These are phyloP conservation scores for Austrofundulus limnaeus DNA, from an alignment of 2,113 vertebrate species.

Conservation along the genomic window DNA sequence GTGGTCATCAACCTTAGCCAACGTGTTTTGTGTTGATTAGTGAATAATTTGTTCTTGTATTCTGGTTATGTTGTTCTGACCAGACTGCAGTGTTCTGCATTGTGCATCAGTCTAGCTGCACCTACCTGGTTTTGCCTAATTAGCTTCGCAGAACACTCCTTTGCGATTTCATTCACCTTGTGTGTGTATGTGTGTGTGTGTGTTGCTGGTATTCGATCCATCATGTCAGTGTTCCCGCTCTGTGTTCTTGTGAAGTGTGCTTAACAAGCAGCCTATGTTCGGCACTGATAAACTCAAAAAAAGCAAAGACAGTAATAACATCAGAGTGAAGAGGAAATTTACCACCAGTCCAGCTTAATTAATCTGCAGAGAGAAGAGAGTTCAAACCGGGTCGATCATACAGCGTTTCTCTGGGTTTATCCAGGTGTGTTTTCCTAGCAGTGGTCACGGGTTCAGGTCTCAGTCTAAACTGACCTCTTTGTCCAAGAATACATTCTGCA, in stretches of 20 bases:
- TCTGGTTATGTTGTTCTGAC: background rate
- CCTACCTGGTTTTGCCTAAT: slow-evolving; percentile 5
- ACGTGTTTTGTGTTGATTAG: no score
- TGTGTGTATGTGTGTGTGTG: slow-evolving; percentile 6
- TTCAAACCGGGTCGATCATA: background rate
- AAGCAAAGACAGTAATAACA: slow-evolving; percentile 19
- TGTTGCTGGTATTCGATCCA: slow-evolving; percentile 9
- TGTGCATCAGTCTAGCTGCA: background rate
- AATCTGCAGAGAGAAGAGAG: slow-evolving; percentile 29
- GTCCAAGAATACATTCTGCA: background rate
- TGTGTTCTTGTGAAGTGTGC: slow-evolving; percentile 13
- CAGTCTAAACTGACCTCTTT: background rate
- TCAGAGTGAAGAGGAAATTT: slow-evolving; percentile 2
- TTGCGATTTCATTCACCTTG: slow-evolving; percentile 18
- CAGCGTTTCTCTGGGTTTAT: background rate
- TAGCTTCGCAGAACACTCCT: slow-evolving; percentile 3
- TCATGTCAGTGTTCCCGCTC: slow-evolving; percentile 16
- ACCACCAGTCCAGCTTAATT: slow-evolving; percentile 26
- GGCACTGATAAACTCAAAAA: slow-evolving; percentile 33
- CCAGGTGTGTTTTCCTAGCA: background rate
- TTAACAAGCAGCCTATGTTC: slow-evolving; percentile 33
- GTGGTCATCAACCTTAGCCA: no score
- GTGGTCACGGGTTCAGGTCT: background rate
- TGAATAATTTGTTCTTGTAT: background rate
- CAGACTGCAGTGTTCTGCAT: background rate